Base-by-base conservation (phyloP, 2,888 invertebrate species). In the Pristionchus fissidentatus region DNA sequence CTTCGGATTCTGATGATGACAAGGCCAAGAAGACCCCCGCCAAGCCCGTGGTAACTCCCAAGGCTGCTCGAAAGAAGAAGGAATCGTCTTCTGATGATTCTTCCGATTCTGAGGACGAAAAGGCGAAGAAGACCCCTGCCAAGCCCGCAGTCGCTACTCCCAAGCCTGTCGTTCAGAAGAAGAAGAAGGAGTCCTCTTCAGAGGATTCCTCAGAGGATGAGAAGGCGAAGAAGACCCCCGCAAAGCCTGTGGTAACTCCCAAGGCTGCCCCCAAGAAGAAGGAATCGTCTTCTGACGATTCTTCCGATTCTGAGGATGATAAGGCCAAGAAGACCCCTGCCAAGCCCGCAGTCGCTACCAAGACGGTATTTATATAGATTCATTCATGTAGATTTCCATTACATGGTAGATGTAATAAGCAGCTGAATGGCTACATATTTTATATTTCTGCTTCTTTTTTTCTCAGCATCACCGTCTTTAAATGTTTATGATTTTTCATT, bases 1-100 rank as follows among this genome's bases (percentile, higher is more conserved):
- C 86, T 57, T 85, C 85, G 5, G 84, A 84, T 19, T 85, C 86
- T n/a, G 87, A 88, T 13, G 86, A 85, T 22, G 88, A 88, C 26
- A 83, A 83, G 26, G 70, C 81, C 29, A 85, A 86, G 80, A 86
- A 32, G 70, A 83, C 43, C 32, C 80, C 62, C 35, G 85, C 46
- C 32, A 62, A 55, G 77, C 77, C 84, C 22, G 81, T 22, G 2
- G 62, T 29, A 13, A 85, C 83, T 52, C 60, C 83, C 38, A n/a
- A 10, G 49, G 13, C 49, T 15, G 84, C 79, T 19, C 84, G 84
- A 4, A 88, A 88, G 85, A 86, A 86, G 38, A 84, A 84, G 15
- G 85, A 78, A 19, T 84, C 84, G 32, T 84, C 84, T 15, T 75
- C 75, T 15, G 85, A 85, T 0, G 84, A 85, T 52, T 84, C 84